phyloP scores from a whole-genome alignment of 92 coral and sea anemone species.

The Hydrozoanthus gracilis region DNA sequence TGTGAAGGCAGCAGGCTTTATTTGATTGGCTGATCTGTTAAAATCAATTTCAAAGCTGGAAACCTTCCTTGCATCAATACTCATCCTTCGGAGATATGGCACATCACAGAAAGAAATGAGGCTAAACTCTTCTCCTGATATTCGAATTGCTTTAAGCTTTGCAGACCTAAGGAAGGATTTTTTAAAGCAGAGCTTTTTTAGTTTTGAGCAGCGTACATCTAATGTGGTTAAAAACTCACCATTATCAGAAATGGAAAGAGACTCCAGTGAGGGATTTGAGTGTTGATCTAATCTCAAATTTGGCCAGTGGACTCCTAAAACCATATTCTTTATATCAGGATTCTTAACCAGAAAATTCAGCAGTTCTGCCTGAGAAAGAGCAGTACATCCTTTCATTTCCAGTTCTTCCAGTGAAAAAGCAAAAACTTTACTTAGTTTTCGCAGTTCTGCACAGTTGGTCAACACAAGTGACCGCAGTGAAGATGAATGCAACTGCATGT shows the following conservation, averaged over 20 bases:
- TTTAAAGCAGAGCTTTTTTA: constrained; percentile 60
- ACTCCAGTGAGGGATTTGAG: constrained; percentile 77
- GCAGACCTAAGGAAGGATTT: constrained; percentile 70
- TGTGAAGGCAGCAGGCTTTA: constrained; percentile 78
- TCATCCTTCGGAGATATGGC: constrained; percentile 69
- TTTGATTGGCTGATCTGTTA: constrained; percentile 74
- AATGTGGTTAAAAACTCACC: constrained; percentile 67
- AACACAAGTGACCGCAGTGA: constrained; percentile 68
- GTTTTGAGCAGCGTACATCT: constrained; percentile 82
- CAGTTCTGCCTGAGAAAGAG: constrained; percentile 69
- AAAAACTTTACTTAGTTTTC: constrained; percentile 65
- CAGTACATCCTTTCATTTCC: constrained; percentile 68
- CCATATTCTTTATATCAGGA: constrained; percentile 76
- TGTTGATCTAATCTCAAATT: constrained; percentile 79
- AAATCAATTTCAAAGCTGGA: constrained; percentile 70
- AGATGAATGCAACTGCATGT: constrained; percentile 66
- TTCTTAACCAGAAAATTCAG: constrained; percentile 75
- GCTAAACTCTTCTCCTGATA: constrained; percentile 49
- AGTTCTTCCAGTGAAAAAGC: constrained; percentile 71
- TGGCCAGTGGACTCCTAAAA: constrained; percentile 66
- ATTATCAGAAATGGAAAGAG: constrained; percentile 68
- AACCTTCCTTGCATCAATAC: constrained; percentile 55
- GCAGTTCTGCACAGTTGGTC: constrained; percentile 73
- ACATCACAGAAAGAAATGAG: constrained; percentile 63
- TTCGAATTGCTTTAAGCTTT: constrained; percentile 63